Evolutionary conservation across 2,888 invertebrate species (phyloP), one percentile per base, ranked within the genome.

Genomic region (Ametastegia equiseti): DNA sequence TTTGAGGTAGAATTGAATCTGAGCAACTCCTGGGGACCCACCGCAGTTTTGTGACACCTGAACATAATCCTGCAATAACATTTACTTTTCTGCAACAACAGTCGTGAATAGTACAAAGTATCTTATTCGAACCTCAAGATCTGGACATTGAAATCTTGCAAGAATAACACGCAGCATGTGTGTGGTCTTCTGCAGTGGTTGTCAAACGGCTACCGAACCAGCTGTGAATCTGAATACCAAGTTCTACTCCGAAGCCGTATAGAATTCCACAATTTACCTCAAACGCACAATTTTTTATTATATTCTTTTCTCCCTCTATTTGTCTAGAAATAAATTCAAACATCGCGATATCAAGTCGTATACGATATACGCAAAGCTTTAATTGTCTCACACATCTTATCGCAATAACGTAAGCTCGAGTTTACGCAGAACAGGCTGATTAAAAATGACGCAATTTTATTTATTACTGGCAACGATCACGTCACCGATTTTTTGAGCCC

Each of bases 41-140:
- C 88, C 88, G 84, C 87, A 88, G 86, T 84, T 88, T 86, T 88
- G 87, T 87, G 87, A 88, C 88, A 88, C 85, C 87, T 86, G 85
- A 86, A 86, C 15, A 23, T 87, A 86, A 85, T 86, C 86, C 84
- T 89, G 87, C 86, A 89, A 90, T 87, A 90, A 90, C 88, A 89
- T 87, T 87, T 85, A 84, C 87, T 85, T 85, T 87, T 86, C 84
- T 71, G 78, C 73, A 47, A 83, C 81, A 87, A 87, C 87, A 87
- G 85, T 83, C 54, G 81, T 84, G 83, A 85, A 84, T 84, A 39
- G 36, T n/a, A n/a, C 15, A 15, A 67, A 15, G 71, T 47, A 13
- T 30, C 36, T 5, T 36, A n/a, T 54, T 54, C 84, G 83, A 42
- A 69, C 63, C 82, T 81, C 42, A 86, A 85, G 87, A 86, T 71